phyloP scores from a whole-genome alignment of 1,140 invertebrate species.

The Brachystomella parvula region DNA sequence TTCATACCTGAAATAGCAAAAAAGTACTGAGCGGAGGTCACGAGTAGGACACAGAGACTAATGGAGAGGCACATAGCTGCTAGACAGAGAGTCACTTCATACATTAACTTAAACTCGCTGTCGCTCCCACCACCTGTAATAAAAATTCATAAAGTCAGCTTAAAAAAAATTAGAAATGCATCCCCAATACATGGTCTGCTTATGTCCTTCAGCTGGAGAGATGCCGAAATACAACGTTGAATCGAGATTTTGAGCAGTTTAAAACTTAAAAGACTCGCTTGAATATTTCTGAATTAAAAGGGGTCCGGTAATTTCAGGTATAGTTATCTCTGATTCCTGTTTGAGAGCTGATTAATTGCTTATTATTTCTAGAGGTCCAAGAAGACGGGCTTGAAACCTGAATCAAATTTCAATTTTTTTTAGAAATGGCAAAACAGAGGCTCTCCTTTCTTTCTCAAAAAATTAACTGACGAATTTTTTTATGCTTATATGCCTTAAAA shows the following conservation, averaged over 20 bases:
- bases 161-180: neutral
- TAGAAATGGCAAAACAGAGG: no score
- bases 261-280: neutral
- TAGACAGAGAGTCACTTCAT: slow-evolving; percentile 38
- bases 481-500: no score
- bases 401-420: no score
- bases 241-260: neutral
- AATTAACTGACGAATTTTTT: no score
- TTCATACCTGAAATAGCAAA: slow-evolving; percentile 37
- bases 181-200: neutral
- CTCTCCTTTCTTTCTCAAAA: no score
- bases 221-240: neutral
- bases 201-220: neutral
- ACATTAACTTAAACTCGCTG: slow-evolving; percentile 32
- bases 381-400: no score
- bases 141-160: neutral
- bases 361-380: no score
- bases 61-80: slow-evolving; percentile 35
- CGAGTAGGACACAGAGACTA: slow-evolving; percentile 37
- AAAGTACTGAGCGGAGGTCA: slow-evolving; percentile 37
- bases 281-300: no score
- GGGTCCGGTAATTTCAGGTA: no score
- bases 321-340: no score
- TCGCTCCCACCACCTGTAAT: slow-evolving; percentile 10
- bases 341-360: no score